These are phyloP conservation scores for Amazona vittata DNA, from an alignment of 2,113 vertebrate species.

Conservation along the genomic window DNA sequence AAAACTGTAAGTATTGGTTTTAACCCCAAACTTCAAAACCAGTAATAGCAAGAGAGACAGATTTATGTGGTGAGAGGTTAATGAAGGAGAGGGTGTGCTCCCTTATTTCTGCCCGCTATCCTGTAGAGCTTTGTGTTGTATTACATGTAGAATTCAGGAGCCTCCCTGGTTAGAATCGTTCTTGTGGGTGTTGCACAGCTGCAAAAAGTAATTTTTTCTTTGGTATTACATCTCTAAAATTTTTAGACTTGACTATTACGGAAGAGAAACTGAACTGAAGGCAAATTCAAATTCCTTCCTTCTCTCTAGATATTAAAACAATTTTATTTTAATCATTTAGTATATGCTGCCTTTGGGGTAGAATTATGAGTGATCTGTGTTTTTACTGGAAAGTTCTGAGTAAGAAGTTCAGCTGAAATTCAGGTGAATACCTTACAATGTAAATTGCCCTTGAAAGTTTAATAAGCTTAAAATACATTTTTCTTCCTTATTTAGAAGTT, in stretches of 20 bases:
- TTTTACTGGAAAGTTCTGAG: background rate
- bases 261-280: background rate
- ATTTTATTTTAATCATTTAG: background rate
- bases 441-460: background rate
- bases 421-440: background rate
- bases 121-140: background rate
- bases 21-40: background rate
- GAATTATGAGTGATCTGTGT: background rate
- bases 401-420: background rate
- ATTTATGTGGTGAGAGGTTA: background rate
- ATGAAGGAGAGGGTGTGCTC: background rate
- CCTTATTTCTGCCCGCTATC: background rate
- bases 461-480: background rate
- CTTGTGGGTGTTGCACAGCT: background rate
- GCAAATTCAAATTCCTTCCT: background rate
- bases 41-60: background rate
- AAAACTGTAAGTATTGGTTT: slow-evolving; percentile 84
- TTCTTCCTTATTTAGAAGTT: background rate
- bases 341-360: background rate
- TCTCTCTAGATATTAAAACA: background rate
- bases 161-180: background rate
- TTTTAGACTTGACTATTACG: background rate
- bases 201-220: background rate
- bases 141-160: background rate
- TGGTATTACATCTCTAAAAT: background rate